A percentile compares a stretch with the other conserved stretches of the same genome.
These are phyloP conservation scores for Drosophila persimilis DNA, from an alignment of 1,140 invertebrate species.

Conservation along the genomic window DNA sequence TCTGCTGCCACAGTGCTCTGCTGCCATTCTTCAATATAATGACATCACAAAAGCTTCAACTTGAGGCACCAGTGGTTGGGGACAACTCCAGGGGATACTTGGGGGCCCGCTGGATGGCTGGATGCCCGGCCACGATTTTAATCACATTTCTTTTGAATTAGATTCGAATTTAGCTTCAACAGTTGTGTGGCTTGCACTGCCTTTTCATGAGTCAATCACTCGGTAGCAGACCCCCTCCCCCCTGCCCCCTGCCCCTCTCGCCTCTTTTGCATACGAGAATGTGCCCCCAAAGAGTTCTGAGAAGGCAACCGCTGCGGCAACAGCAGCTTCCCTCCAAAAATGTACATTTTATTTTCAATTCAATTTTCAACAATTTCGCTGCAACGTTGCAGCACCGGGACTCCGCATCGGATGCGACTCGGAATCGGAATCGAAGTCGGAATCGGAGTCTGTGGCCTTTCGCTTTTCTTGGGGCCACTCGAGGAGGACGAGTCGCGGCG, in stretches of 20 bases:
- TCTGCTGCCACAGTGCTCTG: conserved; percentile 51
- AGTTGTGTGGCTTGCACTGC: conserved; percentile 27
- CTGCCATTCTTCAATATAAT: conserved; percentile 81
- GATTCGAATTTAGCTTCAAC: conserved; percentile 70
- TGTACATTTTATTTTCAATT: conserved; percentile 55
- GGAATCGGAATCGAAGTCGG: not conserved
- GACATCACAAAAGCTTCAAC: conserved; percentile 75
- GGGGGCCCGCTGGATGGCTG: not conserved
- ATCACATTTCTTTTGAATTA: conserved; percentile 81
- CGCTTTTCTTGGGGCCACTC: conserved; percentile 64
- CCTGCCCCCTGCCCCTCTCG: not conserved
- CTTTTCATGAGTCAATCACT: conserved; percentile 80
- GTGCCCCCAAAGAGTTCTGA: conserved; percentile 53
- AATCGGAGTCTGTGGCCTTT: conserved; percentile 53
- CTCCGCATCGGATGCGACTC: too few relatives aligned
- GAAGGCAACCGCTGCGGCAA: conserved; percentile 28
- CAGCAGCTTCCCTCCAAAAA: conserved; percentile 30
- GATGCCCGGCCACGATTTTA: conserved; percentile 64
- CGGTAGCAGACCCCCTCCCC: not conserved
- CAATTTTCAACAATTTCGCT: conserved; percentile 61
- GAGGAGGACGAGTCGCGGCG: not conserved
- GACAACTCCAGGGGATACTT: conserved; percentile 19
- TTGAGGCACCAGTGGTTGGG: conserved; percentile 26
- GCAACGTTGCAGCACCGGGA: not conserved
- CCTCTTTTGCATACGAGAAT: conserved; percentile 15